phyloP scores from a whole-genome alignment of 2,797 vertebrate genomes.

The Podarcis siculus region DNA sequence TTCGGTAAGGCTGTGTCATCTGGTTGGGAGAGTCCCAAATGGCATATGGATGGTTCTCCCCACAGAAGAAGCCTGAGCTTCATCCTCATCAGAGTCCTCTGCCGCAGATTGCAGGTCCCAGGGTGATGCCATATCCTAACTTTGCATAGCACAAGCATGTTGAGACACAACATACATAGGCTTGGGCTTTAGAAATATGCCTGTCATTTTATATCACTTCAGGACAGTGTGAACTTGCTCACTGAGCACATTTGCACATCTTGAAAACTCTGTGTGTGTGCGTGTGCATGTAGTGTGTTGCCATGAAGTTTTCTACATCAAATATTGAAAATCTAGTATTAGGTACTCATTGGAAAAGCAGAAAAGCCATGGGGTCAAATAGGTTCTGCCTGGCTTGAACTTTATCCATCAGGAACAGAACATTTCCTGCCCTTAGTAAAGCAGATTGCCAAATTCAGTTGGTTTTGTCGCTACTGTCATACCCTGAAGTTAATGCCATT shows the following conservation, averaged over 20 bases:
- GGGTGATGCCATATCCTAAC: no score
- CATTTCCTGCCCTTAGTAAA: conserved; percentile 1
- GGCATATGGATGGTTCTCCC: no score
- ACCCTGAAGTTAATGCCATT: neutral
- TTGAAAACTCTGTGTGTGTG: neutral
- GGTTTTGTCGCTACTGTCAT: conserved; percentile 7
- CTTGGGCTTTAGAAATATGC: neutral
- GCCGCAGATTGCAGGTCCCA: no score
- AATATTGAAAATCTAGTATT: neutral
- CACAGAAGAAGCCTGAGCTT: no score
- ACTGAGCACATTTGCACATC: neutral
- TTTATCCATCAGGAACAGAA: neutral
- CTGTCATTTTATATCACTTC: neutral
- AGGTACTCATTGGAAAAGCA: neutral
- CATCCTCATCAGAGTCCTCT: no score
- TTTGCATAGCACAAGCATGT: no score
- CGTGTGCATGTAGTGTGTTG: neutral
- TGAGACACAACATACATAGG: no score
- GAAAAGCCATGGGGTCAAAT: neutral
- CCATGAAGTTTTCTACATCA: neutral
- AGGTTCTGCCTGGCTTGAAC: neutral
- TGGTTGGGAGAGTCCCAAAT: no score
- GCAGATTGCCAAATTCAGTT: conserved; percentile 9
- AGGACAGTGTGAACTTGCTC: neutral
- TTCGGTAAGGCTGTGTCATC: no score